A percentile compares a stretch with the other conserved stretches of the same genome.
Conservation (phyloP, 30 jellyfish, hydroid and myxozoan species). For the Pseudorhiza aurosa region DNA sequence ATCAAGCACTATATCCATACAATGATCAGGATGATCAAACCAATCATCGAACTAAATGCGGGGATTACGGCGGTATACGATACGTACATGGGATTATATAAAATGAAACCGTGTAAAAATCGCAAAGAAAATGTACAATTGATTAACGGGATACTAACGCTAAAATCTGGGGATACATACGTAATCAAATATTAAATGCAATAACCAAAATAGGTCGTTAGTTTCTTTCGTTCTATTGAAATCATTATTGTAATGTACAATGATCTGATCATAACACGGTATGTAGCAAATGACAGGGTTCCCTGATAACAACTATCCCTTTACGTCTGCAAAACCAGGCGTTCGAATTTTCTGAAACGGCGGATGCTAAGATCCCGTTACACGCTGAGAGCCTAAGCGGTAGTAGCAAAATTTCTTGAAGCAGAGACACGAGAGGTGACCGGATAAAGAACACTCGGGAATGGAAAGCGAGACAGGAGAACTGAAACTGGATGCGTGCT, state of each 20-base stretch:
- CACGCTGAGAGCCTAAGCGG: no score
- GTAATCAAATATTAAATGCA: no score
- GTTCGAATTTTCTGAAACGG: no score
- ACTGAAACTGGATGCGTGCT: no score
- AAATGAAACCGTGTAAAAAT: background rate
- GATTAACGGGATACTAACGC: background rate
- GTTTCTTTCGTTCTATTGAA: background rate
- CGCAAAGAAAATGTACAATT: conserved; percentile 6
- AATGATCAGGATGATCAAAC: conserved; percentile 46
- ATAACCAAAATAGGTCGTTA: background rate
- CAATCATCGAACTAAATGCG: conserved; percentile 35
- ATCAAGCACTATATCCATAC: conserved; percentile 54
- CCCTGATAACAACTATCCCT: no score
- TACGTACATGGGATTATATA: background rate
- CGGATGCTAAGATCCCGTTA: no score
- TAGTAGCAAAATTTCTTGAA: no score
- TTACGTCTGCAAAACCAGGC: no score
- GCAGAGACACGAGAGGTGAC: no score
- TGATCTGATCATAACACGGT: conserved; percentile 10
- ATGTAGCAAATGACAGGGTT: no score
- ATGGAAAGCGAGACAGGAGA: no score
- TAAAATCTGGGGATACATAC: background rate
- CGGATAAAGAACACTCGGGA: no score
- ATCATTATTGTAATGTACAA: conserved; percentile 42
- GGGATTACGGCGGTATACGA: conserved; percentile 15